phyloP scores from a whole-genome alignment of 1,140 invertebrate genomes.

The Asobara japonica region DNA sequence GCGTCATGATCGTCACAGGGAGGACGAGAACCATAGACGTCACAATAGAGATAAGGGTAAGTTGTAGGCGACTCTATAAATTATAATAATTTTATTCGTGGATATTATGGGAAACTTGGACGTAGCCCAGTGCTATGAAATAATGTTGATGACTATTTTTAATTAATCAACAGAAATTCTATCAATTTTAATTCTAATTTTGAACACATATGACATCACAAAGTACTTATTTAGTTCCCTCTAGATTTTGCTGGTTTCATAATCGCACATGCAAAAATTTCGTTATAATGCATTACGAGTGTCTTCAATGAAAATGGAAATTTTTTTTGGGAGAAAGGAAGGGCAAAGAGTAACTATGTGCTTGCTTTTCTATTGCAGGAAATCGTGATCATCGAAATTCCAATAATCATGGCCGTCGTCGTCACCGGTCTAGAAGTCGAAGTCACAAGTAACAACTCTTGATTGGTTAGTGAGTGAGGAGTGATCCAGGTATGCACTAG shows the following conservation, averaged over 20 bases:
- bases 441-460: slow-evolving; percentile 67
- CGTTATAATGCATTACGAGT: too few species aligned
- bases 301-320: too few species aligned
- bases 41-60: slow-evolving; percentile 61
- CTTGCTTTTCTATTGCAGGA: slow-evolving; percentile 42
- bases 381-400: slow-evolving; percentile 61
- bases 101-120: too few species aligned
- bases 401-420: slow-evolving; percentile 59
- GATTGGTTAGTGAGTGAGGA: slow-evolving; percentile 69
- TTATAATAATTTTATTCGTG: too few species aligned
- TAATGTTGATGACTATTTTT: background rate
- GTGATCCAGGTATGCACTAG: slow-evolving; percentile 65
- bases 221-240: too few species aligned
- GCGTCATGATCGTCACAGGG: slow-evolving; percentile 59
- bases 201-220: too few species aligned
- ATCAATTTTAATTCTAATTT: too few species aligned
- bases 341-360: background rate
- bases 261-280: too few species aligned
- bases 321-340: background rate
- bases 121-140: too few species aligned
- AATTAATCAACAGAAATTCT: slow-evolving; percentile 5
- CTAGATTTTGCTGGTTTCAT: too few species aligned
- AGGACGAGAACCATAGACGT: slow-evolving; percentile 60
- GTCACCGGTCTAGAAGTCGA: slow-evolving; percentile 64
- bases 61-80: too few species aligned